These are phyloP conservation scores for Varecia variegata DNA, from an alignment of 2,797 vertebrate genomes.

Conservation along the genomic window DNA sequence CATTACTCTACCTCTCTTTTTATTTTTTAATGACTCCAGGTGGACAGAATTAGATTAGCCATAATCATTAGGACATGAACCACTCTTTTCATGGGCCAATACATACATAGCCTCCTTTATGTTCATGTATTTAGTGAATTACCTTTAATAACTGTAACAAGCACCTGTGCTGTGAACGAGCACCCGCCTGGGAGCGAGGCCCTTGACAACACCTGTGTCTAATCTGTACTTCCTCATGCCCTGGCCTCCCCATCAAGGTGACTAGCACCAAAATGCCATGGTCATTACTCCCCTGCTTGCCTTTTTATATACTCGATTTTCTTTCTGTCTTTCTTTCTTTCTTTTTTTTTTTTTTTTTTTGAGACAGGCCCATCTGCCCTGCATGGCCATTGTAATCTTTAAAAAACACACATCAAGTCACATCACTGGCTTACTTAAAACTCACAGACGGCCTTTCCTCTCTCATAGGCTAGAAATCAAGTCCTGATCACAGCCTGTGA, in stretches of 20 bases:
- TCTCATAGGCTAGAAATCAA: neutral
- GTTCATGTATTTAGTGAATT: neutral
- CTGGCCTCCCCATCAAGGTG: neutral
- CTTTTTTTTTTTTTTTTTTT: too few relatives aligned
- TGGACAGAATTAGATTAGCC: neutral
- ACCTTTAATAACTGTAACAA: neutral
- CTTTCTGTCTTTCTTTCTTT: too few relatives aligned
- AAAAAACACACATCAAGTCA: neutral
- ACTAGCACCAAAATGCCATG: neutral
- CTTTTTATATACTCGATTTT: neutral
- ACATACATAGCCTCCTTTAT: neutral
- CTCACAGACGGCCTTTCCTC: neutral
- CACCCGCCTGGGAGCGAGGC: rapidly evolving
- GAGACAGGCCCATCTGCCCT: neutral
- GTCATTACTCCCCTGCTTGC: neutral
- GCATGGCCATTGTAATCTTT: neutral
- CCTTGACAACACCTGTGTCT: neutral
- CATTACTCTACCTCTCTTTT: neutral
- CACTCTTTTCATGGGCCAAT: neutral
- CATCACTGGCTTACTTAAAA: neutral
- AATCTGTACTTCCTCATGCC: neutral
- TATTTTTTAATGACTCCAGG: neutral
- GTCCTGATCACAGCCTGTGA: neutral
- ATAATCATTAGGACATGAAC: neutral
- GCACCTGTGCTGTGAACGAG: neutral